Conservation (phyloP, 2,888 invertebrate species). For the Coenonympha glycerion region DNA sequence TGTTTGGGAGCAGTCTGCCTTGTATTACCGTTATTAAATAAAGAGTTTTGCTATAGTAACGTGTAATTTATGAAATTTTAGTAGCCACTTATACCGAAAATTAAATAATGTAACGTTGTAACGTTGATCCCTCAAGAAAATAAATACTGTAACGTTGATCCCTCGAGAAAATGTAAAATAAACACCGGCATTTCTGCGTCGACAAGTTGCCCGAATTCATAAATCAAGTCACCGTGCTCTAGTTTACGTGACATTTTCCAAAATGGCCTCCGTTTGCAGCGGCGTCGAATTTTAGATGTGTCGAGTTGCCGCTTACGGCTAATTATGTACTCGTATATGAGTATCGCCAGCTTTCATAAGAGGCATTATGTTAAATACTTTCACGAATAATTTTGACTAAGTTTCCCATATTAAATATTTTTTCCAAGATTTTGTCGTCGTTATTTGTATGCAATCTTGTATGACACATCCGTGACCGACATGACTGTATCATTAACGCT, state of each 20-base stretch:
- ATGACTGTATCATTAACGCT: no score
- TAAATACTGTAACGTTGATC: slow-evolving; percentile 5
- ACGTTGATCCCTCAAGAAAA: slow-evolving; percentile 9
- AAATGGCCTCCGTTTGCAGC: slow-evolving; percentile 15
- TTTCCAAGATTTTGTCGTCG: no score
- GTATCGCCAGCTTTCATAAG: slow-evolving; percentile 1
- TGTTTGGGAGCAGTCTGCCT: no score
- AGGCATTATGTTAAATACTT: background rate
- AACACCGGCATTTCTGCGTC: slow-evolving; percentile 13
- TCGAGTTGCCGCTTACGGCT: slow-evolving; percentile 10
- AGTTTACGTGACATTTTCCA: slow-evolving; percentile 20
- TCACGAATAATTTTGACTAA: background rate
- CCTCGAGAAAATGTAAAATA: slow-evolving; percentile 12
- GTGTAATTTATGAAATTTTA: background rate
- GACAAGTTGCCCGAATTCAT: slow-evolving; percentile 16
- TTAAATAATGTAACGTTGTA: slow-evolving; percentile 4
- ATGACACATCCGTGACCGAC: no score
- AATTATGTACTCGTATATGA: slow-evolving; percentile 22
- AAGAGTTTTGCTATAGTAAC: background rate
- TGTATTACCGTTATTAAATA: no score
- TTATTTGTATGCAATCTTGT: no score
- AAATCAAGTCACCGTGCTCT: slow-evolving; percentile 19
- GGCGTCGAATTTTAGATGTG: slow-evolving; percentile 15
- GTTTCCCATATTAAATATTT: no score
- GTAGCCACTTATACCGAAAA: slow-evolving; percentile 8